Evolutionary conservation across 2,113 vertebrate genomes (phyloP).

Genomic region (Gobio gobio): DNA sequence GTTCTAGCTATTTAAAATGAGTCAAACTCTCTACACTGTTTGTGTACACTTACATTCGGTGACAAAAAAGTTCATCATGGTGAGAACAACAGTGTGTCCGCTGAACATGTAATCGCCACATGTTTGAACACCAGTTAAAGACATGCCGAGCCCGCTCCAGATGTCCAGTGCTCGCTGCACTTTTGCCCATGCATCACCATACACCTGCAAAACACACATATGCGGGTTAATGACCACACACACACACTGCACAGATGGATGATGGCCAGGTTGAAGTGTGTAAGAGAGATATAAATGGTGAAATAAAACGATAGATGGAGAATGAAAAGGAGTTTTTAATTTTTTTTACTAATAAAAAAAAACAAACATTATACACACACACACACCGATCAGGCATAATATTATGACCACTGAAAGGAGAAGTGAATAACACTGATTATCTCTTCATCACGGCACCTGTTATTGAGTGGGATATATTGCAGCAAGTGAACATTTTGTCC

Average conservation of each 20-base stretch:
- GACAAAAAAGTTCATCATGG: conserved; percentile 96
- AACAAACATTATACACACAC: too few species aligned
- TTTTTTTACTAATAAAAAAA: background rate
- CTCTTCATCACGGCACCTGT: too few species aligned
- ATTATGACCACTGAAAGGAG: too few species aligned
- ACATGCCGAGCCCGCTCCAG: conserved; percentile 98
- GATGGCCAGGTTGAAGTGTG: background rate
- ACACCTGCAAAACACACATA: conserved; percentile 76
- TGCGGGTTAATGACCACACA: background rate
- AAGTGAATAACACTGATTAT: too few species aligned
- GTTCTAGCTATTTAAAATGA: background rate
- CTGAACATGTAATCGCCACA: conserved; percentile 99
- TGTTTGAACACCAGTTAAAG: conserved; percentile 92
- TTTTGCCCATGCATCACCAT: conserved; percentile 88
- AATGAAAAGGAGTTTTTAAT: too few species aligned
- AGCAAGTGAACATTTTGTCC: too few species aligned
- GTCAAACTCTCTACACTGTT: background rate
- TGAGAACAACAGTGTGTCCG: conserved; percentile 95
- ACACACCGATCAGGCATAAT: too few species aligned
- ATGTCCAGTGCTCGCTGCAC: conserved; percentile 89
- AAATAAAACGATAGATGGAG: too few species aligned
- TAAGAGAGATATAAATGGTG: background rate
- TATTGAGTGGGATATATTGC: too few species aligned
- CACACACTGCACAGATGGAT: background rate
- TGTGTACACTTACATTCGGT: conserved; percentile 72